Evolutionary conservation across 2,113 vertebrate species (phyloP), one percentile per base, ranked within the genome.

Genomic region (Xyrauchen texanus): DNA sequence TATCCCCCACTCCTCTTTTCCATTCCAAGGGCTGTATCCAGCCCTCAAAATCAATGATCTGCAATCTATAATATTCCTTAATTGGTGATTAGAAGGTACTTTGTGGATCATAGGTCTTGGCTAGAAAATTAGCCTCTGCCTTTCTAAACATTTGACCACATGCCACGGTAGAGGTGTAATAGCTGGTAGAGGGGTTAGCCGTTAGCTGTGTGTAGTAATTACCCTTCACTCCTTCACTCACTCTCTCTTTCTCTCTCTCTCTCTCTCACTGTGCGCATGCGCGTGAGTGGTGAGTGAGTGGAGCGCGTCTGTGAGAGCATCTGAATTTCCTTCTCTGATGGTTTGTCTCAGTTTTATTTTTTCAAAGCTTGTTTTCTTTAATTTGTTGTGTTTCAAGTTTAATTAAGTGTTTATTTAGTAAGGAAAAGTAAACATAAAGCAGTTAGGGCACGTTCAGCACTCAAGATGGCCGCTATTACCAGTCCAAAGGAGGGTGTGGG

Each of bases 71-170:
- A 89, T 87, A 88, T 90, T 87, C 88, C 83, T 86, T 91, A 92
- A 93, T 91, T 87, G 89, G 85, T 75, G 83, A 93, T 92, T 92
- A 90, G 84, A 88, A 87, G 85, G 84, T 86, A 86, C 85, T 88
- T 85, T 77, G 88, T 80, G 80, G 89, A 89, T 89, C 88, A 89
- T 88, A 90, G 91, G 91, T 90, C 89, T 76, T 83, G 88, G 85
- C 85, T 85, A 86, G 62, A 79, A 84, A 88, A 90, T 88, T 86
- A 88, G 85, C 88, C 83, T 68, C 45, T 2, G 82, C 89, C 84
- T 88, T 92, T 91, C 91, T 89, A 89, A 86, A 85, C 82, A 86
- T 84, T 89, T 84, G 88, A 84, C 81, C 83, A 34, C 21, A 34
- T 34, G 21, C 21, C 21, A 67, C 45, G 60, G 62, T 16, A 53